These are phyloP conservation scores for Chondrilla cf. caribensis DNA, from an alignment of 37 sponge, comb jelly and placozoan genomes.

Conservation along the genomic window DNA sequence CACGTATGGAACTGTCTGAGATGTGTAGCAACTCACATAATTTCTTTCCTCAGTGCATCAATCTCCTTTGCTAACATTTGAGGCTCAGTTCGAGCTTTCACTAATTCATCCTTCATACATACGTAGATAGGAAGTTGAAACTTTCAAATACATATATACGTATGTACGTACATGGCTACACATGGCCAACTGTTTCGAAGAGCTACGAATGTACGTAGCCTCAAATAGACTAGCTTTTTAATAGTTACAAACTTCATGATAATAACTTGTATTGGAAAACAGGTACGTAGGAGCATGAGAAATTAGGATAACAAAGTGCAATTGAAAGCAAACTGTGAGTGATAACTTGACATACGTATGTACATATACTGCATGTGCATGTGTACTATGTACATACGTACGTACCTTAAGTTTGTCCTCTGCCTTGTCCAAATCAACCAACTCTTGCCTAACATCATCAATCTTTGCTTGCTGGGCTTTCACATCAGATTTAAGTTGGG, in stretches of 20 bases:
- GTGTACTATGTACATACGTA: neutral
- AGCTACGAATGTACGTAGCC: no score
- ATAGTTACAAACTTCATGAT: no score
- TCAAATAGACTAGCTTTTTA: no score
- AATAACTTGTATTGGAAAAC: neutral
- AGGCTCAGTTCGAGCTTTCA: slow-evolving; percentile 9
- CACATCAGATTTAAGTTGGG: slow-evolving; percentile 1
- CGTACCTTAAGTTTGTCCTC: slow-evolving; percentile 19
- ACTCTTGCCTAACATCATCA: neutral
- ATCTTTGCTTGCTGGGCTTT: neutral
- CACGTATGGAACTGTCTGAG: no score
- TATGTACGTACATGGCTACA: neutral
- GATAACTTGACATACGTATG: no score
- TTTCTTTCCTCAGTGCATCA: neutral
- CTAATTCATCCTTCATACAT: slow-evolving; percentile 21
- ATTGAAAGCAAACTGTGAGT: no score
- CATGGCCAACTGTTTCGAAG: no score
- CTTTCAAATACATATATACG: neutral
- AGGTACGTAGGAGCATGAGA: neutral
- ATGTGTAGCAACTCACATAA: slow-evolving; percentile 13
- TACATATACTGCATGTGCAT: neutral
- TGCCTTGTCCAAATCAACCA: neutral
- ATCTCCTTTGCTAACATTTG: neutral
- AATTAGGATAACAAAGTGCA: no score
- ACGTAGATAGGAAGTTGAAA: neutral